Percentiles rank a stretch among this genome's conserved stretches.
phyloP scores from a whole-genome alignment of 1,140 invertebrate species.

The Zaprionus ornatus region DNA sequence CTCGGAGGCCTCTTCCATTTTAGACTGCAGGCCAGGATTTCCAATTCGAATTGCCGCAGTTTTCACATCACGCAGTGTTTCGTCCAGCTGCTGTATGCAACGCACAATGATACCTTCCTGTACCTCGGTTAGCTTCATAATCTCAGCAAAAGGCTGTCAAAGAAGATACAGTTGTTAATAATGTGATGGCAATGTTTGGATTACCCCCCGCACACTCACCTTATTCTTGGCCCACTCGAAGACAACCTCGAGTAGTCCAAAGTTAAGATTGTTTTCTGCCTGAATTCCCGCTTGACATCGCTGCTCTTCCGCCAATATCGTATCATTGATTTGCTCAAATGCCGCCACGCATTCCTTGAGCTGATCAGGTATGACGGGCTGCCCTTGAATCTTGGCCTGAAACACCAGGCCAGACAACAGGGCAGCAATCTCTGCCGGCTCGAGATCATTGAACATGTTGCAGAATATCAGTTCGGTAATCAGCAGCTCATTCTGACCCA shows the following conservation, averaged over 20 bases:
- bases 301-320: constrained; percentile 69
- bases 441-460: constrained; percentile 93
- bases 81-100: constrained; percentile 98
- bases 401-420: constrained; percentile 96
- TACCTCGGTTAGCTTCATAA: constrained; percentile 96
- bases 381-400: constrained; percentile 89
- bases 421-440: constrained; percentile 96
- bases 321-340: constrained; percentile 76
- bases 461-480: constrained; percentile 98
- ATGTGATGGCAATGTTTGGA: constrained; percentile 46
- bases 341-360: constrained; percentile 83
- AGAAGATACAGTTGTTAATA: neutral
- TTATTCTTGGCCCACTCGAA: constrained; percentile 97
- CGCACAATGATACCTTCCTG: constrained; percentile 99
- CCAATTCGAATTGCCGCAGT: constrained; percentile 97
- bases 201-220: constrained; percentile 84
- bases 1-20: constrained; percentile 97
- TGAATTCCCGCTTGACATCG: constrained; percentile 61
- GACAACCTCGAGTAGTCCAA: constrained; percentile 96
- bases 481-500: constrained; percentile 96
- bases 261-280: constrained; percentile 88
- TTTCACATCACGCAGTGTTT: constrained; percentile 95
- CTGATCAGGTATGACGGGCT: constrained; percentile 84
- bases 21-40: constrained; percentile 93
- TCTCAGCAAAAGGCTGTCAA: constrained; percentile 92